Base-by-base conservation (phyloP, 2,113 vertebrate genomes). In the Callithrix jacchus region DNA sequence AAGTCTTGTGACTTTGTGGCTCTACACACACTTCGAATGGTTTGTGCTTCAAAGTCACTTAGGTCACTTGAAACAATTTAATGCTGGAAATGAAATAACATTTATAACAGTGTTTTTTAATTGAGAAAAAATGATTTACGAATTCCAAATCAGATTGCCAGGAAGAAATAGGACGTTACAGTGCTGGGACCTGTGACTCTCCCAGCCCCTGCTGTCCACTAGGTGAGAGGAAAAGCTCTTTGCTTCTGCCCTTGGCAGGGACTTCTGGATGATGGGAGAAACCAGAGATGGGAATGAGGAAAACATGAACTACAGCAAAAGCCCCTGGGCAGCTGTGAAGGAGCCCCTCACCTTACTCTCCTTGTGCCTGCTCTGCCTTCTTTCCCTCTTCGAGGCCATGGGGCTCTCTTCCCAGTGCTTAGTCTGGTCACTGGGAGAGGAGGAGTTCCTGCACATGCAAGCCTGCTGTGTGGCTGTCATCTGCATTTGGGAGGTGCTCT, bases 81-180 rank as follows among this genome's bases (percentile, higher is more conserved):
- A 35, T 66, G 45, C 4, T 91, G 30, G 77, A 47, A 73, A 16
- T 32, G 49, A 88, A 61, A 20, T 27, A 40, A 30, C 16, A n/a
- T 47, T 95, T 89, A 32, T 76, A 81, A 80, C 58, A 11, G 54
- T 20, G 25, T 64, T 64, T 81, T 79, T 88, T 70, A 84, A 42
- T 79, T 25, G 23, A 93, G 42, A 42, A 89, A 85, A 81, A 81
- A 42, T 45, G 40, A 32, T 6, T 35, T 30, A 35, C 66, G 52
- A 47, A 25, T 80, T 92, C n/a, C 77, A 61, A 35, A 5, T 64
- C 23, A 42, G 17, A 11, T 56, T 58, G 27, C 80, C 35, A 81
- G 23, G 45, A 94, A 70, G 49, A 54, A 49, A 9, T 32, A 23
- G 40, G 21, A n/a, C 8, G 0, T 68, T 8, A 8, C 6, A 4